Conservation (phyloP, 2,113 vertebrate species). For the Melanerpes aurifrons region DNA sequence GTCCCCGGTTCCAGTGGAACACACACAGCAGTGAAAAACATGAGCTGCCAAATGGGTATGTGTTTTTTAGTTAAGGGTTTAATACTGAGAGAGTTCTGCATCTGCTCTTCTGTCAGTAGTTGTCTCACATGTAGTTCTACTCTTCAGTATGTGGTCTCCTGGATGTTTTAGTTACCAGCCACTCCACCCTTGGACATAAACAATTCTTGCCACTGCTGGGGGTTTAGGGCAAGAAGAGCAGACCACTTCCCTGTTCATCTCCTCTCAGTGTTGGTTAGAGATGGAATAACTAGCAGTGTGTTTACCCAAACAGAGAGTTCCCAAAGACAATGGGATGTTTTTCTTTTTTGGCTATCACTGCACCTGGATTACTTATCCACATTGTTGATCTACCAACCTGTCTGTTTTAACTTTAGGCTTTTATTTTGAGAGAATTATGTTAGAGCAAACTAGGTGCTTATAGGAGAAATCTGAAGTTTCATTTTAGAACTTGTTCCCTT, state of each 20-base stretch:
- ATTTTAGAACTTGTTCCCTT: background rate
- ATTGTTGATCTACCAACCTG: background rate
- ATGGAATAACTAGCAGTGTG: background rate
- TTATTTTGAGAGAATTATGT: background rate
- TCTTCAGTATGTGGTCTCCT: background rate
- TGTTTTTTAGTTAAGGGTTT: background rate
- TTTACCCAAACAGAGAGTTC: background rate
- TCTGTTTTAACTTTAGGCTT: background rate
- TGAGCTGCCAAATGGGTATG: rapidly evolving
- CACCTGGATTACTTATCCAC: background rate
- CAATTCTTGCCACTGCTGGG: background rate
- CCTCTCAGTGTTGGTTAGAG: background rate
- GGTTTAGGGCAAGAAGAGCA: background rate
- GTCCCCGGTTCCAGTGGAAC: background rate
- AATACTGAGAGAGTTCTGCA: background rate
- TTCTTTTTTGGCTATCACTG: background rate
- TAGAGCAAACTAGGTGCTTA: background rate
- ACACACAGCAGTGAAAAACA: background rate
- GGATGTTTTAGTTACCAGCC: background rate
- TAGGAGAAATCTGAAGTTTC: background rate
- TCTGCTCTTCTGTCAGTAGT: background rate
- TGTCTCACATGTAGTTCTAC: background rate
- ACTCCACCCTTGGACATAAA: background rate
- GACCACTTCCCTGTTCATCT: background rate
- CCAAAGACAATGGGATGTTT: background rate